These are phyloP conservation scores for Trichopoda pennipes DNA, from an alignment of 2,888 invertebrate genomes.

Conservation along the genomic window DNA sequence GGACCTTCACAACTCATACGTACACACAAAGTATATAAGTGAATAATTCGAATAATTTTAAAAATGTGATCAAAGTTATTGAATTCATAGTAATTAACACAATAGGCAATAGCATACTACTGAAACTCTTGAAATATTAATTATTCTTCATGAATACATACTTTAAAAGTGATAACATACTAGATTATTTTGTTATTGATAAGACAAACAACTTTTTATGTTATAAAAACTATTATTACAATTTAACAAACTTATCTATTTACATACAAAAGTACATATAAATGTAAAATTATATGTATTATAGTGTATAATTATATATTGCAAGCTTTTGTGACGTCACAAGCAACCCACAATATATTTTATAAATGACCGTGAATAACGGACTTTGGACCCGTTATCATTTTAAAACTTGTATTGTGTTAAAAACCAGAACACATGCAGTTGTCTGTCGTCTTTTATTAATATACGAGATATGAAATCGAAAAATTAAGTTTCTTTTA, in stretches of 20 bases:
- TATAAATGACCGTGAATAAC: constrained; percentile 47
- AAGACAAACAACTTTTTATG: too few species aligned
- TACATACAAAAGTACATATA: neutral
- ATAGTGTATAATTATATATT: constrained; percentile 49
- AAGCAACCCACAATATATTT: constrained; percentile 30
- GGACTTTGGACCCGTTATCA: constrained; percentile 52
- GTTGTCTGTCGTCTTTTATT: neutral
- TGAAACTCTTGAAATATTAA: too few species aligned
- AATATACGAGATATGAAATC: neutral
- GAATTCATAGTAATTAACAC: too few species aligned
- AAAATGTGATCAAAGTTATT: too few species aligned
- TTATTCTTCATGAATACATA: too few species aligned
- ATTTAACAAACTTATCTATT: neutral
- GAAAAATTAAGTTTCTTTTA: neutral
- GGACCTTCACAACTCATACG: too few species aligned
- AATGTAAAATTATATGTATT: constrained; percentile 8
- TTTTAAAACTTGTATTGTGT: constrained; percentile 26
- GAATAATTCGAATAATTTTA: too few species aligned
- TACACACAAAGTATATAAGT: too few species aligned
- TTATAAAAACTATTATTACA: too few species aligned
- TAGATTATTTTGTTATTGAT: too few species aligned
- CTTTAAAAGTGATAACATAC: too few species aligned
- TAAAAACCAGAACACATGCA: neutral
- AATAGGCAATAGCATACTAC: too few species aligned
- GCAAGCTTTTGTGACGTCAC: constrained; percentile 50